Conservation (phyloP, 2,888 invertebrate species). For the Rhopalosiphum nymphaeae region DNA sequence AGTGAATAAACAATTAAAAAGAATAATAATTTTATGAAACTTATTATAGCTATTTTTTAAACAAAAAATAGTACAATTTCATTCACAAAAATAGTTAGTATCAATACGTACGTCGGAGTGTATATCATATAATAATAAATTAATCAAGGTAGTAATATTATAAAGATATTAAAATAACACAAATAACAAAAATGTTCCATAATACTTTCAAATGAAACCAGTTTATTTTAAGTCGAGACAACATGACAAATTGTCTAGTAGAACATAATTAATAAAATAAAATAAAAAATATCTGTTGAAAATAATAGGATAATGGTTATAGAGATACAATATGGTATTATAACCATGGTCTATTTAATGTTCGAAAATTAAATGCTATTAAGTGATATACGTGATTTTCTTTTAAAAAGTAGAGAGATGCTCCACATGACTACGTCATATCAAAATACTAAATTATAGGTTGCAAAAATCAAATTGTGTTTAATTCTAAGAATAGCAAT, state of each 20-base stretch:
- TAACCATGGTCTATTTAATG: neutral
- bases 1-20: neutral
- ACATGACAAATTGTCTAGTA: neutral
- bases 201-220: neutral
- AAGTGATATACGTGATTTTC: conserved; percentile 15
- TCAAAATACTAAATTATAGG: conserved; percentile 28
- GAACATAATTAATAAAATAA: neutral
- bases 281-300: neutral
- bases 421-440: neutral
- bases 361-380: neutral
- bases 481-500: neutral
- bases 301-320: neutral
- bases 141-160: neutral
- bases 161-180: neutral
- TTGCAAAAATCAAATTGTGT: conserved; percentile 11
- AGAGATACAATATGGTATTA: neutral
- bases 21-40: neutral
- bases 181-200: neutral
- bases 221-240: neutral
- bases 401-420: neutral
- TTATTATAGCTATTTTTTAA: neutral
- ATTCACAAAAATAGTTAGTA: neutral
- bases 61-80: neutral
- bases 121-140: neutral
- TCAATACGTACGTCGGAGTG: neutral